These are phyloP conservation scores for Bombus pascuorum DNA, from an alignment of 1,140 invertebrate species.

Conservation along the genomic window DNA sequence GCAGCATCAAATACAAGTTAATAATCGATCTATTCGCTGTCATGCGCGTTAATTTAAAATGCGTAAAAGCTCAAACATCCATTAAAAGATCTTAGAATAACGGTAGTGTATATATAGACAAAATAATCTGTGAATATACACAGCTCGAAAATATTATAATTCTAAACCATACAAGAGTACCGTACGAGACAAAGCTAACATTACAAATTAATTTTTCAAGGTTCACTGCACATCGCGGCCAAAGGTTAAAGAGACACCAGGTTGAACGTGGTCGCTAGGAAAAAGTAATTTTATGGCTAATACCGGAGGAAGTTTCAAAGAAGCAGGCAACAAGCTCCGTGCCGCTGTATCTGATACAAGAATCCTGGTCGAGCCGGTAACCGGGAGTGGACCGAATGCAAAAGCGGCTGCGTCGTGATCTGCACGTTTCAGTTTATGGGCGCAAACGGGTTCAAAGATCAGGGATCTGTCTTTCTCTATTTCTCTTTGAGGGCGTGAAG, in stretches of 20 bases:
- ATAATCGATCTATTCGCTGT: neutral
- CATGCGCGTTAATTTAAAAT: neutral
- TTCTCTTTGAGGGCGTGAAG: conserved; percentile 16
- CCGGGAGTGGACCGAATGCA: neutral
- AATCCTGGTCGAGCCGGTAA: neutral
- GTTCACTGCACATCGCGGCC: neutral
- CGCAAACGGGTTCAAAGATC: conserved; percentile 48
- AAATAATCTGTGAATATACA: neutral
- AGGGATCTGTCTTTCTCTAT: conserved; percentile 31
- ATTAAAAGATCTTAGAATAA: neutral
- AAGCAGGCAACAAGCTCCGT: conserved; percentile 11
- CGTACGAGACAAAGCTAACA: neutral
- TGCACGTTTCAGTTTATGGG: conserved; percentile 47
- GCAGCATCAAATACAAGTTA: too few species aligned
- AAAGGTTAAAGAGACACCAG: neutral
- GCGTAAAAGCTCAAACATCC: neutral
- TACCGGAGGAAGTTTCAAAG: conserved; percentile 7
- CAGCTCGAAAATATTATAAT: neutral
- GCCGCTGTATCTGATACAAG: conserved; percentile 10
- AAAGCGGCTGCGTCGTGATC: conserved; percentile 29
- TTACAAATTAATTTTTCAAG: neutral
- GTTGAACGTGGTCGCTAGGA: neutral
- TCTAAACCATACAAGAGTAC: neutral
- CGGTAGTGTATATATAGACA: neutral
- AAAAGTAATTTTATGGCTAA: neutral